These are phyloP conservation scores for Hemithea aestivaria DNA, from an alignment of 2,888 invertebrate genomes.

Conservation along the genomic window DNA sequence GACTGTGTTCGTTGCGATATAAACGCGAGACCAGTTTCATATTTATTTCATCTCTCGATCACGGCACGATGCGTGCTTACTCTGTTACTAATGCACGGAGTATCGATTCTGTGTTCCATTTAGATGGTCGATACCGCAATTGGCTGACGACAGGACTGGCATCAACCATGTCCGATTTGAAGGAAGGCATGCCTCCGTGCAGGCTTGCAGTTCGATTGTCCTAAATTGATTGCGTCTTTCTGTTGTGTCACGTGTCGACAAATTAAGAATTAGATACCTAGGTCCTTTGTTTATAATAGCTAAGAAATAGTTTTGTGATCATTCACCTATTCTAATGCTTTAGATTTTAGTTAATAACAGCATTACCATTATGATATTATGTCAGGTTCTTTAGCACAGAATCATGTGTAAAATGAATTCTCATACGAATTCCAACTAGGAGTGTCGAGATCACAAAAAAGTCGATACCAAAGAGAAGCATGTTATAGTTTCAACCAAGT, in stretches of 20 bases:
- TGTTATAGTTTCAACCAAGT: too few species aligned
- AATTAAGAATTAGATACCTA: conserved; percentile 20
- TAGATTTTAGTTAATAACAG: too few species aligned
- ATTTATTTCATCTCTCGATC: conserved; percentile 65
- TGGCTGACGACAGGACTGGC: conserved; percentile 60
- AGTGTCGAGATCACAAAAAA: too few species aligned
- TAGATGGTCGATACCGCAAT: conserved; percentile 67
- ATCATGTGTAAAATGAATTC: too few species aligned
- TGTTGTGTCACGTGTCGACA: conserved; percentile 27
- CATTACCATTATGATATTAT: too few species aligned
- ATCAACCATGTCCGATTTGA: conserved; percentile 50
- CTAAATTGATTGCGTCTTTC: conserved; percentile 45
- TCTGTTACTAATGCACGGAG: conserved; percentile 52
- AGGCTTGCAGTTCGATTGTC: conserved; percentile 43
- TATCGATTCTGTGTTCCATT: conserved; percentile 69
- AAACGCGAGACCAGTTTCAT: conserved; percentile 53
- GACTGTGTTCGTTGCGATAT: conserved; percentile 38
- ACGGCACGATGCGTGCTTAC: conserved; percentile 56
- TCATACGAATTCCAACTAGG: background rate
- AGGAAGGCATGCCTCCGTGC: conserved; percentile 52
- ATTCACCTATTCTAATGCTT: too few species aligned
- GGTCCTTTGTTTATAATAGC: conserved; percentile 5
- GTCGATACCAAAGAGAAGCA: too few species aligned
- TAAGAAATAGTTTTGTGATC: conserved; percentile 5
- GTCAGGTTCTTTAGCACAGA: too few species aligned